Base-by-base conservation (phyloP, 2,113 vertebrate genomes). In the Nibea albiflora region DNA sequence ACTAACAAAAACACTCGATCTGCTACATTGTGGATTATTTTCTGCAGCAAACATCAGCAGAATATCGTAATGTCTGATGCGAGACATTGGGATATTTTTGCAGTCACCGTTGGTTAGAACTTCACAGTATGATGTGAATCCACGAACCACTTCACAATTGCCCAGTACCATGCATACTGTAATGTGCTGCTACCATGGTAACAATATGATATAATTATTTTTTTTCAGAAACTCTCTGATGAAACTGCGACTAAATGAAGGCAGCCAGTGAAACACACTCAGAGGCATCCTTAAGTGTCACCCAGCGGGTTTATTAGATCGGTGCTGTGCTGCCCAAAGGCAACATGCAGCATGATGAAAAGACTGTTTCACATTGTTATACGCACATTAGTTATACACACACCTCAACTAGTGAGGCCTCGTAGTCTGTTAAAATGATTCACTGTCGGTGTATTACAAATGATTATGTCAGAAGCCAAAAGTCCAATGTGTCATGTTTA, bases 201-300 rank as follows among this genome's bases (percentile, higher is more conserved):
- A 63, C 67, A 58, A 61, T 28, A 15, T 44, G 28, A 64, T 61
- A 15, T 53, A 53, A 68, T 63, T 49, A 44, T 17, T 66, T 20
- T 26, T 26, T 42, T 49, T 47, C 12, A 58, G 61, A 80, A 50
- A 44, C 11, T 26, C 14, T 28, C 56, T 28, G 44, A 50, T 76
- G 52, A 65, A 70, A 68, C 22, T 31, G 24, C 5, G 50, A 11
- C 68, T 47, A 16, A 57, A 53, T 64, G 52, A 72, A 65, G 42
- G n/a, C 22, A 69, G 64, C 20, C 57, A 42, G 26, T 62, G 57
- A 57, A 57, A 57, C 1, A 22, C n/a, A 26, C 11, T 39, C 46
- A 78, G 22, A 47, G 44, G 44, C 44, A 46, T 46, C 44, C 14
- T 46, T 14, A 46, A 46, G 44, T 14, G 14, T 46, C 11, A 15